phyloP scores from a whole-genome alignment of 2,113 vertebrate genomes.

The Scopus umbretta region DNA sequence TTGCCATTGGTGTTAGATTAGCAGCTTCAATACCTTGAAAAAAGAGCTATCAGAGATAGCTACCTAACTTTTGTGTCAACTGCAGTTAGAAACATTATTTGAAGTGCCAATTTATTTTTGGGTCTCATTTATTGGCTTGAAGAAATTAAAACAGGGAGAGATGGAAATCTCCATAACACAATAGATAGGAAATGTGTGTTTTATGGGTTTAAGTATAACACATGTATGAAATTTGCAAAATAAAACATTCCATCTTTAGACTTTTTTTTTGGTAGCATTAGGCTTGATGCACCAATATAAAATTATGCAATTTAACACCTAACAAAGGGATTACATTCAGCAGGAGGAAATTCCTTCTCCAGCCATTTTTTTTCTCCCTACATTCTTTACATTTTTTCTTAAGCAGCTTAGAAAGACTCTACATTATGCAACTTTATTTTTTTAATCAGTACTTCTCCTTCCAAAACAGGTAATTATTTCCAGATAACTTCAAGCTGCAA shows the following conservation, averaged over 20 bases:
- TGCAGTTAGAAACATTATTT: neutral
- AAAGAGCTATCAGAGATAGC: neutral
- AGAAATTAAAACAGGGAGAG: neutral
- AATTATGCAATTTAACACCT: neutral
- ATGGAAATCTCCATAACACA: neutral
- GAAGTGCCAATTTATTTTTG: neutral
- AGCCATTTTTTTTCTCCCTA: neutral
- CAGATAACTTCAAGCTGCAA: neutral
- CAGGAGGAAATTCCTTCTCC: neutral
- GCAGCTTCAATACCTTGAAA: neutral
- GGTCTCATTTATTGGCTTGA: neutral
- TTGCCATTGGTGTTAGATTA: neutral
- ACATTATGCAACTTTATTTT: neutral
- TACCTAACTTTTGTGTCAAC: neutral
- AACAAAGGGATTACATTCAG: neutral
- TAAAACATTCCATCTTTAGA: neutral
- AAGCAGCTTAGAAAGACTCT: neutral
- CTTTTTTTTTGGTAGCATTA: neutral
- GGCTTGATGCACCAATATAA: neutral
- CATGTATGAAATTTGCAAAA: neutral
- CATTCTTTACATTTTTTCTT: neutral
- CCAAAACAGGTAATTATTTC: neutral
- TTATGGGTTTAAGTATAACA: neutral
- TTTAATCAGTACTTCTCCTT: neutral
- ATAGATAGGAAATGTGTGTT: neutral